Evolutionary conservation across 2,888 invertebrate species (phyloP).

Genomic region (Branchipolynoe longqiensis): DNA sequence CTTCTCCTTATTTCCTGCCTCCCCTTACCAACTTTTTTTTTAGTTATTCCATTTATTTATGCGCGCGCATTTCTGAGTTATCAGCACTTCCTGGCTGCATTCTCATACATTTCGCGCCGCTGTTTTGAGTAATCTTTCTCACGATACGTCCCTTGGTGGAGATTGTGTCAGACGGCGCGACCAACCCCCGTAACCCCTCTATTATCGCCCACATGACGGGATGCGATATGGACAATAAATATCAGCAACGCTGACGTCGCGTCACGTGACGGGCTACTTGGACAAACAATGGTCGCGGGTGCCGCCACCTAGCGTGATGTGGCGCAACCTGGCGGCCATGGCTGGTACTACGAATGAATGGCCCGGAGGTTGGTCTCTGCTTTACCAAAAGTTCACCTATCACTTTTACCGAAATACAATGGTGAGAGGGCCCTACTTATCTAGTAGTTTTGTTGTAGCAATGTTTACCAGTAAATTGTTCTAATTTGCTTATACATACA

Average conservation of each 20-base stretch:
- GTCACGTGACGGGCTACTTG: constrained; percentile 33
- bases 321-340: background rate
- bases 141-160: constrained; percentile 9
- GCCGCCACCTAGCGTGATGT: constrained; percentile 4
- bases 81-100: background rate
- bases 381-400: too few species aligned
- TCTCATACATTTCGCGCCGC: constrained; percentile 30
- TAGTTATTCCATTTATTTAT: constrained; percentile 5
- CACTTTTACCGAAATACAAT: too few species aligned
- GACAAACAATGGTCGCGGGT: background rate
- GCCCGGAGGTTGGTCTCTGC: too few species aligned
- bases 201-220: constrained; percentile 19
- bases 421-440: too few species aligned
- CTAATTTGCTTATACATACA: too few species aligned
- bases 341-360: too few species aligned
- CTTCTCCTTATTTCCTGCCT: too few species aligned
- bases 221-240: constrained; percentile 18
- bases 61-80: background rate
- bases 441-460: too few species aligned
- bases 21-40: too few species aligned
- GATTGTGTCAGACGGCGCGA: constrained; percentile 24
- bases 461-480: too few species aligned
- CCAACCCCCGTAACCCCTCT: background rate
- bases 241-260: constrained; percentile 22
- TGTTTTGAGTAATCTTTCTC: constrained; percentile 38